phyloP scores from a whole-genome alignment of 2,113 vertebrate species.

The Rhinoderma darwinii region DNA sequence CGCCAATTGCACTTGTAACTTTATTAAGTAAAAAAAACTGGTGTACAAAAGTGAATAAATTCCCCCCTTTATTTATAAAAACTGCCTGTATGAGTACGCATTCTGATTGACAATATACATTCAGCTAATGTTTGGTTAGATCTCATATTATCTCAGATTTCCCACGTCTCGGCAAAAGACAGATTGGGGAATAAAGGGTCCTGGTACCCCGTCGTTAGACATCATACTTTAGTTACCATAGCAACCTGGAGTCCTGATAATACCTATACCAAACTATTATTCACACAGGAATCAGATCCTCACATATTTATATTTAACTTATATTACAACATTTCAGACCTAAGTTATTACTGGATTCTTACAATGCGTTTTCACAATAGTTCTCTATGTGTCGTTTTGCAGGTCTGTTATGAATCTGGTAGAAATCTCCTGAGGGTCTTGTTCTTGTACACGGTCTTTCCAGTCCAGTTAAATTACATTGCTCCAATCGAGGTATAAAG shows the following conservation, averaged over 20 bases:
- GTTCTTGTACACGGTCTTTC: neutral
- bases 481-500: slow-evolving; percentile 7
- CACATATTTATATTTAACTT: neutral
- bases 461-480: slow-evolving; percentile 14
- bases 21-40: too few species aligned
- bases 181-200: neutral
- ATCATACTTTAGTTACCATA: neutral
- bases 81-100: too few species aligned
- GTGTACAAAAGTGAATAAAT: too few species aligned
- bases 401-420: neutral
- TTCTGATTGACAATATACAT: too few species aligned
- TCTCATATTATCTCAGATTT: too few species aligned
- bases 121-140: too few species aligned
- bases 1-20: too few species aligned
- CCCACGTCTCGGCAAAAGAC: too few species aligned
- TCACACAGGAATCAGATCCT: neutral
- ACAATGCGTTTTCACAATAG: neutral
- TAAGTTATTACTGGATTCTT: neutral
- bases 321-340: neutral
- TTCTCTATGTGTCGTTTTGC: neutral
- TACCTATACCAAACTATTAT: neutral
- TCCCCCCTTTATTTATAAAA: too few species aligned
- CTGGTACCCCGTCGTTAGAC: neutral
- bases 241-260: neutral
- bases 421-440: neutral